Evolutionary conservation across 2,888 invertebrate genomes (phyloP).

Genomic region (Aromia moschata): DNA sequence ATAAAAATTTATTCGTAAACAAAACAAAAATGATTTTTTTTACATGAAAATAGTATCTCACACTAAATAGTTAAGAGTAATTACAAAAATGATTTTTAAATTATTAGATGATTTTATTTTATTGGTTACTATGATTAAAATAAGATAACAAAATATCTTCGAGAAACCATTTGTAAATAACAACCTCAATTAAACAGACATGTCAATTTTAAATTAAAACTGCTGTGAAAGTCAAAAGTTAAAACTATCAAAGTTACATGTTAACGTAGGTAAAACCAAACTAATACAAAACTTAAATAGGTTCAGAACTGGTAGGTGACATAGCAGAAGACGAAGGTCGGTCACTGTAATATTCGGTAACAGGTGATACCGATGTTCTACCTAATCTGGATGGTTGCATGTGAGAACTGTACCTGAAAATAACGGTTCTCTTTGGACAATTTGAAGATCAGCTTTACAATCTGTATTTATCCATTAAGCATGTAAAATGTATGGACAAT

Average conservation of each 20-base stretch:
- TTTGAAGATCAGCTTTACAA: too few relatives aligned
- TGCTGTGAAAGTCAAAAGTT: slow-evolving; percentile 20
- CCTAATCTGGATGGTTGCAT: slow-evolving; percentile 51
- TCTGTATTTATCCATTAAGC: too few relatives aligned
- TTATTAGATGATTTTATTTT: slow-evolving; percentile 17
- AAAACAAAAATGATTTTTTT: too few relatives aligned
- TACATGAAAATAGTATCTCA: too few relatives aligned
- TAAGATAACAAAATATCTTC: slow-evolving; percentile 23
- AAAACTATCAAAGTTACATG: slow-evolving; percentile 4
- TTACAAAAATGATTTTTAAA: too few relatives aligned
- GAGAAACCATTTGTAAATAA: slow-evolving; percentile 27
- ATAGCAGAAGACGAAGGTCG: slow-evolving; percentile 47
- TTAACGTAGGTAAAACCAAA: background rate
- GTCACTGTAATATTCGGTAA: slow-evolving; percentile 49
- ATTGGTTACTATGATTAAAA: slow-evolving; percentile 12
- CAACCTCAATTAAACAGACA: slow-evolving; percentile 54
- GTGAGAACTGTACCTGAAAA: slow-evolving; percentile 55
- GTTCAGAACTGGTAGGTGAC: slow-evolving; percentile 49
- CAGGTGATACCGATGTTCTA: slow-evolving; percentile 53
- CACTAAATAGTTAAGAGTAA: too few relatives aligned
- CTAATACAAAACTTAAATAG: slow-evolving; percentile 38
- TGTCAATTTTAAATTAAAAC: slow-evolving; percentile 8
- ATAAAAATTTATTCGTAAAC: too few relatives aligned
- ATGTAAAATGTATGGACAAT: too few relatives aligned
- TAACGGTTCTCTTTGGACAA: too few relatives aligned